phyloP scores from a whole-genome alignment of 1,140 invertebrate species.

The Formica exsecta region DNA sequence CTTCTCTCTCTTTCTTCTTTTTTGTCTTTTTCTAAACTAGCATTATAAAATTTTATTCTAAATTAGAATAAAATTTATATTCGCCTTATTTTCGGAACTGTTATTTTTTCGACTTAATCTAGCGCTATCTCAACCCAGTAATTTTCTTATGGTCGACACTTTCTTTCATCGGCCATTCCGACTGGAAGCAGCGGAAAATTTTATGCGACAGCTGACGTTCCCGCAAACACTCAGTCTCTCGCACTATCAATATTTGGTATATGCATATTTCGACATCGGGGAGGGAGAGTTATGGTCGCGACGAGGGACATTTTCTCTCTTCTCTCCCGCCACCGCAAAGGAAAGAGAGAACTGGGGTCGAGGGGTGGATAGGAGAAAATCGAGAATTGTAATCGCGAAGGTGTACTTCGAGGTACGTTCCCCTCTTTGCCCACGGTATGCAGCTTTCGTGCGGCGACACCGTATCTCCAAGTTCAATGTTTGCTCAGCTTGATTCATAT shows the following conservation, averaged over 20 bases:
- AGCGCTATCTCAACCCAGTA: not conserved
- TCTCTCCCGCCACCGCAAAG: not conserved
- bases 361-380: not conserved
- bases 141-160: constrained; percentile 37
- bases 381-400: constrained; percentile 74
- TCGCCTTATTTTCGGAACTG: not conserved
- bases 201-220: constrained; percentile 44
- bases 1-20: not conserved
- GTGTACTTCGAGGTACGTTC: constrained; percentile 74
- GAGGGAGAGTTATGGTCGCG: constrained; percentile 61
- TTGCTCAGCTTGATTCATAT: constrained; percentile 87
- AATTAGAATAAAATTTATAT: constrained; percentile 12
- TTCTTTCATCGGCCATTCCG: constrained; percentile 39
- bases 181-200: constrained; percentile 58
- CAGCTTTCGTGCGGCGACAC: constrained; percentile 76
- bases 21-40: not conserved
- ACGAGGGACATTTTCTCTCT: constrained; percentile 25
- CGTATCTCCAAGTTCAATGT: constrained; percentile 86
- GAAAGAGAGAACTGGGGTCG: constrained; percentile 24
- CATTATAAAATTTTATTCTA: not conserved
- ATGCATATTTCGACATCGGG: constrained; percentile 69
- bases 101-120: not conserved
- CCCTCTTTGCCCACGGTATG: constrained; percentile 72
- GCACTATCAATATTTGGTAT: constrained; percentile 74
- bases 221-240: constrained; percentile 54